Evolutionary conservation across 1,140 invertebrate species (phyloP).

Genomic region (Holotrichia oblita): DNA sequence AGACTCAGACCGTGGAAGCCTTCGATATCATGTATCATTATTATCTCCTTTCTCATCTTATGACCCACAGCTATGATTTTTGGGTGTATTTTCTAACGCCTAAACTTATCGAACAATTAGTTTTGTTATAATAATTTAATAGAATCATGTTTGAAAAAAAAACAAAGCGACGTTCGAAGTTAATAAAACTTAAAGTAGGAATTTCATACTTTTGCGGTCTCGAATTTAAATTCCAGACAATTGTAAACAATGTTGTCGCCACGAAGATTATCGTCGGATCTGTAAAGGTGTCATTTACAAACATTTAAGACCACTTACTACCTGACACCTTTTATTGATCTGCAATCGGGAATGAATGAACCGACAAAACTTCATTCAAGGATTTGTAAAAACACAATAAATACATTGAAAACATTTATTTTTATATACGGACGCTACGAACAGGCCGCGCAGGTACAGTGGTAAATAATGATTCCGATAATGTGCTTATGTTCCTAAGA

Average conservation of each 20-base stretch:
- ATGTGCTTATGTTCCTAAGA: neutral
- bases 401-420: slow-evolving; percentile 11
- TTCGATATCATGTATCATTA: no score
- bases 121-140: neutral
- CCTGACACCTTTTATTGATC: slow-evolving; percentile 33
- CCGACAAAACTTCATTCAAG: slow-evolving; percentile 26
- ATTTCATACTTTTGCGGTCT: neutral
- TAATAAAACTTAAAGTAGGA: neutral
- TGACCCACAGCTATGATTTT: no score
- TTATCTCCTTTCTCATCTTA: no score
- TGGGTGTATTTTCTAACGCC: no score
- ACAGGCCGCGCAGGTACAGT: neutral
- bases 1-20: no score
- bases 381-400: slow-evolving; percentile 33
- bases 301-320: slow-evolving; percentile 34
- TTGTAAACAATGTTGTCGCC: slow-evolving; percentile 25
- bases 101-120: no score
- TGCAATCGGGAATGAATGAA: neutral
- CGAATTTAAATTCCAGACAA: neutral
- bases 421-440: no score
- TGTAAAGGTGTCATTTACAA: slow-evolving; percentile 25
- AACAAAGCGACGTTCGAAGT: neutral
- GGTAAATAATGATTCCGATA: neutral
- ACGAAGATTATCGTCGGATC: slow-evolving; percentile 2
- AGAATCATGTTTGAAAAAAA: no score